Evolutionary conservation across 2,797 vertebrate species (phyloP).

Genomic region (Numenius phaeopus): DNA sequence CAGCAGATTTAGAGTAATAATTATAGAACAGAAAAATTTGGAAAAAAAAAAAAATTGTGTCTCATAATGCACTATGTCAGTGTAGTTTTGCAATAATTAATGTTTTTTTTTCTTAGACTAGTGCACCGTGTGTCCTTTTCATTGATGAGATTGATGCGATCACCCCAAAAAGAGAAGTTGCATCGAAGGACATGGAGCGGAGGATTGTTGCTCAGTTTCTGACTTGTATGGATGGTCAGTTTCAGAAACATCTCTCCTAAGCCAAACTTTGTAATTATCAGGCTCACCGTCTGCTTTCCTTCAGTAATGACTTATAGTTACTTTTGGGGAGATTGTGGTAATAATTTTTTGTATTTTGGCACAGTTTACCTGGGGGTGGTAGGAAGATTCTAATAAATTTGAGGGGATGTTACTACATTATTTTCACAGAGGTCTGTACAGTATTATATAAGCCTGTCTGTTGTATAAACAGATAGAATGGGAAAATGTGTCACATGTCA

Average conservation of each 20-base stretch:
- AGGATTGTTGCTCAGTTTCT: constrained; percentile 97
- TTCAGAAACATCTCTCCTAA: neutral
- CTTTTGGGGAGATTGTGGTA: neutral
- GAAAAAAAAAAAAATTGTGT: neutral
- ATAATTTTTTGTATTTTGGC: neutral
- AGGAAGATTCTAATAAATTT: neutral
- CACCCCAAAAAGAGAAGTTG: constrained; percentile 94
- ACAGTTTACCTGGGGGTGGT: neutral
- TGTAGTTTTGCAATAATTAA: neutral
- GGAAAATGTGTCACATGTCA: neutral
- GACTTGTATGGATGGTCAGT: constrained; percentile 95
- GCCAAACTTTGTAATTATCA: neutral
- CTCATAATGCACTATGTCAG: neutral
- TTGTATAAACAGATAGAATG: neutral
- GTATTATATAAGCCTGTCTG: neutral
- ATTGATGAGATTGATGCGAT: constrained; percentile 98
- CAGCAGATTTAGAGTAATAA: neutral
- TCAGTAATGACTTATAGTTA: neutral
- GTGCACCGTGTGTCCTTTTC: constrained; percentile 92
- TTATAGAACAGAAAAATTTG: neutral
- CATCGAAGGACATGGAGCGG: constrained; percentile 98
- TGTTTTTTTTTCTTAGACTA: constrained; percentile 79
- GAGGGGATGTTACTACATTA: neutral
- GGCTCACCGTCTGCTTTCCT: neutral
- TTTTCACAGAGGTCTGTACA: neutral